Percentiles rank a stretch among this genome's conserved stretches.
phyloP scores from a whole-genome alignment of 2,113 vertebrate genomes.

The Herpailurus yagouaroundi region DNA sequence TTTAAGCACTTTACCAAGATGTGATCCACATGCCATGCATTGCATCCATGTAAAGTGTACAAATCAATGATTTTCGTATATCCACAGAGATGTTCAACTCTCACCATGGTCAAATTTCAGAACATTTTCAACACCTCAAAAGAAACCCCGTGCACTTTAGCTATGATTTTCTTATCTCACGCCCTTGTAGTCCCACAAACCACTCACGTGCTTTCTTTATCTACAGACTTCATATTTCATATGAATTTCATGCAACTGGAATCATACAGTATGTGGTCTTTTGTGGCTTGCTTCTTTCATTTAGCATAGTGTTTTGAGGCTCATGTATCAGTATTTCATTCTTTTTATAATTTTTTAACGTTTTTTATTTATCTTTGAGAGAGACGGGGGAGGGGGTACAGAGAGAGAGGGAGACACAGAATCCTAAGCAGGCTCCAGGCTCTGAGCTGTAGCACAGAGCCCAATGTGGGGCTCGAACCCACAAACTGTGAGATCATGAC shows the following conservation, averaged over 20 bases:
- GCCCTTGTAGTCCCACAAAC: not conserved
- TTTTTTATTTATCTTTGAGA: too few species aligned
- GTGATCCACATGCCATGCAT: not conserved
- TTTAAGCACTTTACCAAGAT: not conserved
- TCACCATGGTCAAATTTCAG: not conserved
- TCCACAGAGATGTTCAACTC: not conserved
- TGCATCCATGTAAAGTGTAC: not conserved
- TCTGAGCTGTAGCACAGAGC: too few species aligned
- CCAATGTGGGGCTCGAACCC: too few species aligned
- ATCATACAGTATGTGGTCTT: not conserved
- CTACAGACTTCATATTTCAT: not conserved
- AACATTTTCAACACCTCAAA: not conserved
- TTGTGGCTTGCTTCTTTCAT: not conserved
- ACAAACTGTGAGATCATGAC: too few species aligned
- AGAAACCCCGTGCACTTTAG: not conserved
- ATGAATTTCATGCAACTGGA: not conserved
- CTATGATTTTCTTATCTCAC: not conserved
- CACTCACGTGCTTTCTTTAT: not conserved
- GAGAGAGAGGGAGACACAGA: too few species aligned
- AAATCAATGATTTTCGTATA: not conserved
- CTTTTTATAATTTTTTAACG: too few species aligned
- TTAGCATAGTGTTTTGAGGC: not conserved
- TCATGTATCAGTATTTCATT: not conserved
- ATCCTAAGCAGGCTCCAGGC: too few species aligned
- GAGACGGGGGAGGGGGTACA: too few species aligned